Base-by-base conservation (phyloP, 2,888 invertebrate genomes). In the Mamestra brassicae region DNA sequence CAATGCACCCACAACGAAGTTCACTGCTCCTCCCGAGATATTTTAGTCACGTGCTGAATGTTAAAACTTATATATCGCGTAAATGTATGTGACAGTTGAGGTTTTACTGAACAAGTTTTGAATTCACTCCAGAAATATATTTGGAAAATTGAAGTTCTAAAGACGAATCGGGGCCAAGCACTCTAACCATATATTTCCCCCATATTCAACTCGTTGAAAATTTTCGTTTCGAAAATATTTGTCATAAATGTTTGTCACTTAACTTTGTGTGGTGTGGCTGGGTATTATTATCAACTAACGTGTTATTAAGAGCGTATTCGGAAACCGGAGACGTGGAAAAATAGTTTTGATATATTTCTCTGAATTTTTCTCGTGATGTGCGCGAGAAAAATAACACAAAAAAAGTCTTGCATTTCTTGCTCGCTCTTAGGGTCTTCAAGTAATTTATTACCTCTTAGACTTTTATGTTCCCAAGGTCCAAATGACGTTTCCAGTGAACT, bases 1-100 rank as follows among this genome's bases (percentile, higher is more conserved):
- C 95, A 95, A 90, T 93, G 95, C 91, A 93, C 95, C 90, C 91
- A 84, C 85, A 63, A 63, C 84, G 72, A 89, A 93, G 95, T 95
- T 95, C 95, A 95, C 81, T 93, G 94, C 92, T 91, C 95, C 86
- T 87, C 87, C 87, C 78, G 81, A 88, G 87, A 89, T 90, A 92
- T 93, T 90, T 91, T 81, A 85, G 84, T 86, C 94, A 92, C 92
- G 94, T 90, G 88, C 93, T 92, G 90, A 91, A 93, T 93, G 90
- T 91, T 90, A 92, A 90, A 90, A 92, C 90, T 90, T 92, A 90
- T 90, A 90, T 89, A 89, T 89, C 87, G 80, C 87, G 85, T 86
- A 86, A 89, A 91, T 90, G 87, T 89, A 89, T 91, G 89, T 90
- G 91, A 90, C 91, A 92, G 88, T 89, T 85, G 80, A 84, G 87